Evolutionary conservation across 2,113 vertebrate genomes (phyloP), one percentile per base, ranked within the genome.

Genomic region (Tragulus kanchil): DNA sequence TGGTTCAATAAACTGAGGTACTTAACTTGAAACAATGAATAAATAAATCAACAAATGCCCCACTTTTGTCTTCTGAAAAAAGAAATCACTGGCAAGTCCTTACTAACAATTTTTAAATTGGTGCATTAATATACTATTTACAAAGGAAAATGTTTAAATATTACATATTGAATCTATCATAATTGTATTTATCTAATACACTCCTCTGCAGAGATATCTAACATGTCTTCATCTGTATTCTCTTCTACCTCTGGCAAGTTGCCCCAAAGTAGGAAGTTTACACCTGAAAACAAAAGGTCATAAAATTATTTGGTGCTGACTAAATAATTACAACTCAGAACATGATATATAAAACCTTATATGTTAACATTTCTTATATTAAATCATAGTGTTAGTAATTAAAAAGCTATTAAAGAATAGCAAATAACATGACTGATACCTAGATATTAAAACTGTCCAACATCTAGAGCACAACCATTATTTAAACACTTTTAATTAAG

Each of bases 161-260:
- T 23, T 48, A 69, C 6, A 61, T 54, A 45, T 14, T 73, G 69
- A 73, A 73, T 73, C 48, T 50, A 31, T 89, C 42, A 67, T 90
- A 88, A 83, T 25, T 67, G 52, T 21, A 1, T 83, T 98, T 95
- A 99, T 98, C 98, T 98, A 98, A 99, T 98, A 71, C 94, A 99
- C 69, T 99, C 99, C 95, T 99, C 99, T 93, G 99, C 99, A 91
- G 99, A 99, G 79, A 98, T 97, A 95, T 98, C 98, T 97, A 98
- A 98, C 0, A 86, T 64, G 50, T 99, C 99, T 98, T 99, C 99
- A 3, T 99, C 99, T 67, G 99, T 98, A 65, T 98, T 99, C 71
- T 99, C 99, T 89, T 99, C 99, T 97, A 99, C 97, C 77, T 99
- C 99, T 50, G 99, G 99, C 95, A 99, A 99, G 93, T 99, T 99